Evolutionary conservation across 2,797 vertebrate genomes (phyloP).

Genomic region (Platyrinchus mystaceus): DNA sequence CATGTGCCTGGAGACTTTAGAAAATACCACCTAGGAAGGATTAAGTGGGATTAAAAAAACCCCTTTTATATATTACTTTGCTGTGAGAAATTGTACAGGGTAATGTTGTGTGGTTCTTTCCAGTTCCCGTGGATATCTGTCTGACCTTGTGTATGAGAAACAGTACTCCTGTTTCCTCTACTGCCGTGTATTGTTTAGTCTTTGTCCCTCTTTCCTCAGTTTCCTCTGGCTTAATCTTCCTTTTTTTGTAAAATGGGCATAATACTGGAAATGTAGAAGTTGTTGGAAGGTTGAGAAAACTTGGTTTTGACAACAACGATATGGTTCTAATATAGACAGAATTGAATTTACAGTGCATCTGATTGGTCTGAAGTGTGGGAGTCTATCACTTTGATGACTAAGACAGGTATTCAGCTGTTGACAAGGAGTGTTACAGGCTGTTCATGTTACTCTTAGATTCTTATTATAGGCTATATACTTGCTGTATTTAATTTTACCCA

Average conservation of each 20-base stretch:
- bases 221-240: neutral
- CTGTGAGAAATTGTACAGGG: neutral
- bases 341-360: neutral
- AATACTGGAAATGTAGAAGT: neutral
- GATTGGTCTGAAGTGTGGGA: neutral
- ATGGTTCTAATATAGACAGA: neutral
- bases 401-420: neutral
- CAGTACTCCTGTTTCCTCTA: neutral
- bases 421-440: neutral
- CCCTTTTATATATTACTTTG: neutral
- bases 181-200: neutral
- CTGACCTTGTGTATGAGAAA: neutral
- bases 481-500: neutral
- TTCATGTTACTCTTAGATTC: neutral
- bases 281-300: neutral
- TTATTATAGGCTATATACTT: neutral
- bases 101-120: neutral
- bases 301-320: neutral
- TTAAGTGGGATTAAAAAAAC: neutral
- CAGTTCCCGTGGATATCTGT: neutral
- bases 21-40: neutral
- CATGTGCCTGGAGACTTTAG: neutral
- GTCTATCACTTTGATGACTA: neutral
- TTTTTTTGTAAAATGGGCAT: neutral
- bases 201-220: neutral